Evolutionary conservation across 2,888 invertebrate genomes (phyloP), one percentile per base, ranked within the genome.

Genomic region (Adela reaumurella): DNA sequence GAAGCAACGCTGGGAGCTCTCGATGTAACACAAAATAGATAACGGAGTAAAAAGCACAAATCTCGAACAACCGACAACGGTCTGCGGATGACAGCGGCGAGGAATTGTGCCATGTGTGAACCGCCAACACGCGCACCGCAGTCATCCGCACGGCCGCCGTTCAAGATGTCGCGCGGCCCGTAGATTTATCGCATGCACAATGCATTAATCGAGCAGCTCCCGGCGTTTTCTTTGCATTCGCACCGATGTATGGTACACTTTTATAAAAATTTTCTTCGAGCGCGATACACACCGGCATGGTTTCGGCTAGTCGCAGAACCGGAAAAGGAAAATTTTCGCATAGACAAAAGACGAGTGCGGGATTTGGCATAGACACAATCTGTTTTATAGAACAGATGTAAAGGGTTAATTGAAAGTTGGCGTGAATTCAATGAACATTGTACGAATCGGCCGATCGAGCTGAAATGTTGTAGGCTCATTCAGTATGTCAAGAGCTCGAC

Each of bases 221-320:
- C 24, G 24, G 8, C 4, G 24, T 24, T 24, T 24, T 24, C 24
- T 24, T 24, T 24, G 24, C 24, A 24, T 24, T n/a, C 24, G 8
- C 24, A 8, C 24, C 24, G 5, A 8, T 24, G 24, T 6, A 24
- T 6, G 24, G 8, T 24, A 8, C 24, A 24, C 24, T 24, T 24
- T 24, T 24, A 8, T 24, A 24, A 63, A 17, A 68, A 68, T 35
- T 8, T 8, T 35, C 3, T 35, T 35, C 6, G 35, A 35, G 35
- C 35, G n/a, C 35, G 35, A 35, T 78, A 80, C 79, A 74, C 74
- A 80, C 79, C 79, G 79, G 79, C 79, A 80, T 80, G 79, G 78
- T 77, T 77, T 68, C 77, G 74, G 77, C 79, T 78, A 63, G 67
- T 67, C 71, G 78, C 78, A 78, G 74, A 78, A 80, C 78, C 79